Base-by-base conservation (phyloP, 2,797 vertebrate species). In the Nannoperca obscura region DNA sequence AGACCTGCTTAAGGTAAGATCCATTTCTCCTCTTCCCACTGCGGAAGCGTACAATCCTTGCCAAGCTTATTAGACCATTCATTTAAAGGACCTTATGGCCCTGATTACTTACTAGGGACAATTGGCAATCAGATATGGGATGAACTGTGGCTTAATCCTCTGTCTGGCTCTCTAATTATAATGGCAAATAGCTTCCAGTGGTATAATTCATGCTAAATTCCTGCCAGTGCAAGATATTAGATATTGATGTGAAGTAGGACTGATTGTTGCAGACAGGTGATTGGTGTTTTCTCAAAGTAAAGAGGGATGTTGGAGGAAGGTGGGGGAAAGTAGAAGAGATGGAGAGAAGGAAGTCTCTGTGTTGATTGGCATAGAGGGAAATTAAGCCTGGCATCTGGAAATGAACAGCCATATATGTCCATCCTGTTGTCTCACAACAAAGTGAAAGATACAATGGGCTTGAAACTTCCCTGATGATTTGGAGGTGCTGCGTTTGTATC, bases 91-190 rank as follows among this genome's bases (percentile, higher is more conserved):
- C 82, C 70, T 84, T 61, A 22, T 73, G 65, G 67, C 60, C 66
- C 65, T 64, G 75, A 84, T 85, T 76, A 84, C 83, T 80, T 73
- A 64, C 42, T 30, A 44, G 44, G 60, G 70, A 87, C 89, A 83
- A 87, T 77, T 82, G 80, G 76, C 83, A 75, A 82, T 81, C 82
- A 84, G 80, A 85, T 88, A 74, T 53, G 61, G 17, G 40, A 77
- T 73, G 76, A 82, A 83, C 76, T 50, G 3, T 42, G 70, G 63
- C 68, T 81, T 83, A 75, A 87, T 88, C 87, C 75, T 74, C 71
- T 84, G 65, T 52, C 53, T 53, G 52, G 36, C 50, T 72, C 57
- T 82, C 67, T 85, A 90, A 89, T 90, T 89, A 88, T 71, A 84
- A 72, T 7, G 5, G 78, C 72, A 80, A 88, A 83, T 78, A 64